Base-by-base conservation (phyloP, 2,113 vertebrate genomes). In the Saccopteryx leptura region DNA sequence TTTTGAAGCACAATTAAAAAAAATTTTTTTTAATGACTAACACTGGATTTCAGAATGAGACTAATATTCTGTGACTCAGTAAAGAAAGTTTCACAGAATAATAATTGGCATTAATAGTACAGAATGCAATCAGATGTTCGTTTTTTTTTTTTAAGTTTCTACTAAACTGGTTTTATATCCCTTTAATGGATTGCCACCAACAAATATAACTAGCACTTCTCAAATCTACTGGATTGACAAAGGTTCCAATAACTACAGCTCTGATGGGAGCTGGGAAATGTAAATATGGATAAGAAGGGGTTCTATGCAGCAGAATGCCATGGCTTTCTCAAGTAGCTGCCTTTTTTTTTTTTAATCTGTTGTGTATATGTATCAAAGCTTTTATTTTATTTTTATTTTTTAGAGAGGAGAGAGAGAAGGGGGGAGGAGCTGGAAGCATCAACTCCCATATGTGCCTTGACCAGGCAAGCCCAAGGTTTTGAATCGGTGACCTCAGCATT, bases 1-100 rank as follows among this genome's bases (percentile, higher is more conserved):
- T n/a, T 79, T 65, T 79, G 60, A 96, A 93, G 81, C 18, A 89
- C 52, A 93, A 96, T 86, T 97, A 91, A 97, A 97, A 10, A 5
- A 39, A 39, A 39, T 39, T 39, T 17, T 66, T 50, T 39, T 48
- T 15, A 65, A 58, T 15, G 24, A 46, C 48, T 80, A 9, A n/a
- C 9, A 1, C 60, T 56, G 68, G 24, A n/a, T 86, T 76, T 86
- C 33, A 89, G 28, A 19, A 31, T 13, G 56, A 72, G 68, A 63
- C 26, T 5, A 5, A 4, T 33, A 28, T 39, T 61, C 61, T 87
- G 66, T 39, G 54, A 33, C 11, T 82, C 8, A 1, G 74, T 13
- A 17, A 48, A 11, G 74, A 56, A 68, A 66, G 63, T 83, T 90
- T 68, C 69, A 39, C 7, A 46, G 23, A 56, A 24, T 61, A 65